Evolutionary conservation across 2,113 vertebrate species (phyloP).

Genomic region (Chaetodon auriga): DNA sequence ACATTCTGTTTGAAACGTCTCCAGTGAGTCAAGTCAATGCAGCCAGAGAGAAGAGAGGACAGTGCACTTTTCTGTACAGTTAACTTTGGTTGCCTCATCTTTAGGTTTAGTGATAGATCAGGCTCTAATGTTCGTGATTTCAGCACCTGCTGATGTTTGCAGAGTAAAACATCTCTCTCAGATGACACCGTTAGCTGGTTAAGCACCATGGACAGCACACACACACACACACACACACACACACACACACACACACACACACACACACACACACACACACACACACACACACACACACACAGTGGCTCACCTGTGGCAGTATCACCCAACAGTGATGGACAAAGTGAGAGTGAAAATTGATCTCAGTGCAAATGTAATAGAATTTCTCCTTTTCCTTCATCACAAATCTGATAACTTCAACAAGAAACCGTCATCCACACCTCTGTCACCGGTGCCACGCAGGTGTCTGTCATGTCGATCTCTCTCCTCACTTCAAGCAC

Average conservation of each 20-base stretch:
- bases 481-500: not conserved
- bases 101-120: not conserved
- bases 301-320: not conserved
- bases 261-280: no score
- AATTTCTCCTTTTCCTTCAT: not conserved
- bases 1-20: not conserved
- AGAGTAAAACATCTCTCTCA: not conserved
- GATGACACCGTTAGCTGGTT: not conserved
- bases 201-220: constrained; percentile 52
- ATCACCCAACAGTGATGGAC: no score
- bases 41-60: not conserved
- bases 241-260: not conserved
- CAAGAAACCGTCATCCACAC: not conserved
- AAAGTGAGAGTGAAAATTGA: not conserved
- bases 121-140: not conserved
- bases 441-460: not conserved
- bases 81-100: not conserved
- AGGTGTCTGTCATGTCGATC: not conserved
- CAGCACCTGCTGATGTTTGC: not conserved
- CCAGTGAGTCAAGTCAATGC: not conserved
- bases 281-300: not conserved
- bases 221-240: no score
- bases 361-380: not conserved
- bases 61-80: no score
- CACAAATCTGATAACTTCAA: not conserved